Evolutionary conservation across 1,140 invertebrate genomes (phyloP).

Genomic region (Orchestia grillus): DNA sequence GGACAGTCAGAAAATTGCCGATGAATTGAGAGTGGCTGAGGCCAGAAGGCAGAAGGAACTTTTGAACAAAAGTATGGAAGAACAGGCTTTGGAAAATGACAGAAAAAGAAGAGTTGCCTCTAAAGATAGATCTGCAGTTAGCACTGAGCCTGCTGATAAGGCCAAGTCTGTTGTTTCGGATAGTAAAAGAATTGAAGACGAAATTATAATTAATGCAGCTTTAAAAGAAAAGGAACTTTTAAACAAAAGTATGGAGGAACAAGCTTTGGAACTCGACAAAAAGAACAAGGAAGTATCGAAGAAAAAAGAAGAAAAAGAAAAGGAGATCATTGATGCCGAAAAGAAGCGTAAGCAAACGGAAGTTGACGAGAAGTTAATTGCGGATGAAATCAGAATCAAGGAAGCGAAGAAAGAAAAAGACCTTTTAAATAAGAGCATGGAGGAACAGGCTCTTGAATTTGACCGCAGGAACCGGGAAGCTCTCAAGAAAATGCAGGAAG

Average conservation of each 20-base stretch:
- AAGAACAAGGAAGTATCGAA: not conserved
- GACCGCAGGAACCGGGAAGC: not conserved
- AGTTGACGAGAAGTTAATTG: not conserved
- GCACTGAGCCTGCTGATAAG: not conserved
- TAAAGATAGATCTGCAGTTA: not conserved
- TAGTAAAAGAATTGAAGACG: not conserved
- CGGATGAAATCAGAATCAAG: not conserved
- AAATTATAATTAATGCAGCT: not conserved
- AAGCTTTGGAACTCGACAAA: not conserved
- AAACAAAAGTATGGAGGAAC: constrained; percentile 34
- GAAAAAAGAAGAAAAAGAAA: constrained; percentile 1
- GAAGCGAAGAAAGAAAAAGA: not conserved
- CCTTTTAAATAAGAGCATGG: not conserved
- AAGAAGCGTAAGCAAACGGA: constrained; percentile 4
- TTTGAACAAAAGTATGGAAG: constrained; percentile 33
- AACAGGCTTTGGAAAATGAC: constrained; percentile 31
- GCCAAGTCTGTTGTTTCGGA: not conserved
- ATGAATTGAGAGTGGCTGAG: not conserved
- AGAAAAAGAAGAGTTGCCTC: not conserved
- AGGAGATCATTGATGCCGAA: not conserved
- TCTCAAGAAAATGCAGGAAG: not conserved
- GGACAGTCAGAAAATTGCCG: not conserved
- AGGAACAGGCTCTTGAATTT: constrained; percentile 33
- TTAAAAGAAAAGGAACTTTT: not conserved
- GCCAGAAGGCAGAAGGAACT: constrained; percentile 19